Evolutionary conservation across 2,888 invertebrate genomes (phyloP), one percentile per base, ranked within the genome.

Genomic region (Parasteatoda lunata): DNA sequence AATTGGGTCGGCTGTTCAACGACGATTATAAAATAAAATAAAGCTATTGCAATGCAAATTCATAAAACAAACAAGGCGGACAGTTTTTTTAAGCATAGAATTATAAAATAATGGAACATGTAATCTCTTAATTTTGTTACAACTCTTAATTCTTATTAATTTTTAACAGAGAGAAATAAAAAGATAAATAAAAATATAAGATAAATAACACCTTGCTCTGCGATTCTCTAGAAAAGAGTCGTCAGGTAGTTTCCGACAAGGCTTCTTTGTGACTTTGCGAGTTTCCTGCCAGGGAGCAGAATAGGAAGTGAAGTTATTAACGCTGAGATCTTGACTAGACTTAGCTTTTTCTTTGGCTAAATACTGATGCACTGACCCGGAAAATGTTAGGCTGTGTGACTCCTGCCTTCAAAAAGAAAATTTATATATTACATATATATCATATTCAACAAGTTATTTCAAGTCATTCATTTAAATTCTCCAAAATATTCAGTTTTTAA

Each of bases 271-370:
- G 1, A 52, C 30, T 52, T 81, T 81, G 1, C 66, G n/a, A 4
- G 73, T 68, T 11, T 71, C 59, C 5, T 48, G 70, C 2, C 48
- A 15, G 15, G 69, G 8, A 15, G 64, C 45, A 0, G 64, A 51
- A 59, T 45, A 30, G 7, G 51, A 72, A 6, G 83, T 51, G 45
- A 71, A 76, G 65, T 76, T 83, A 64, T 69, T 71, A 4, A 69
- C 52, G 4, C 71, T 83, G 9, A 83, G 54, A 64, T 83, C 71
- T 65, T 69, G 76, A 7, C 51, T 71, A 6, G 83, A 83, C 69
- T 70, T 77, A 45, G 83, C 76, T 11, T 77, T 83, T 70, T 71
- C 83, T 71, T 76, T 83, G 47, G 30, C 45, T 48, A 83, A 30
- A 47, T 68, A 54, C n/a, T 45, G 51, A n/a, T n/a, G 30, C 13